Base-by-base conservation (phyloP, 2,888 invertebrate species). In the Diabrotica balteata region DNA sequence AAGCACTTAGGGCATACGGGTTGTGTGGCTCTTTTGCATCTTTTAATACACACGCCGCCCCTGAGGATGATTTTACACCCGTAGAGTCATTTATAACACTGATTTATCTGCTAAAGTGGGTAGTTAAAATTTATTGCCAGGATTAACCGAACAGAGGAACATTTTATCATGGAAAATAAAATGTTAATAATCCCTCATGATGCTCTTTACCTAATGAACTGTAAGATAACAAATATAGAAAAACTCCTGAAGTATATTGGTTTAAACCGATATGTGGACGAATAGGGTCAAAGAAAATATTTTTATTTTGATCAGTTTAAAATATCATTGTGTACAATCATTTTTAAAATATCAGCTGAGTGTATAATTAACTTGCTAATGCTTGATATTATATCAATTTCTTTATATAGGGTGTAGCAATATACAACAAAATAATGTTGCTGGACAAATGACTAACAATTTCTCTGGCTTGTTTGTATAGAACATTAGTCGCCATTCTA, bases 81-180 rank as follows among this genome's bases (percentile, higher is more conserved):
- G 65, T 68, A 65, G 4, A 32, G 65, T 68, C 68, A 68, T 68
- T 68, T 65, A 68, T 68, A 68, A 68, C 65, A 59, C 62, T 62
- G 68, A 65, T 68, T 65, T 68, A 68, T 68, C 68, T 65, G 65
- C 65, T 68, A 68, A 65, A 68, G 68, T 68, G 68, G 68, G 65
- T 68, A 68, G 68, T 68, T 68, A 62, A 65, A 68, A 68, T 68
- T 68, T 68, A 68, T 68, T 58, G 65, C 62, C 44, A 10, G 68
- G 68, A 65, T 68, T 68, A 68, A 58, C 65, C 53, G 62, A 68
- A 62, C 62, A 68, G 65, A 68, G 68, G 68, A 68, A 68, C 65
- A 68, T 68, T 68, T 68, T 68, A 68, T 68, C 64, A 68, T 68
- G 68, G 68, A 67, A 67, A 67, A 68, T 68, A 68, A 68, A 68